phyloP scores from a whole-genome alignment of 2,113 vertebrate genomes.

The Oxygymnocypris stewartii region DNA sequence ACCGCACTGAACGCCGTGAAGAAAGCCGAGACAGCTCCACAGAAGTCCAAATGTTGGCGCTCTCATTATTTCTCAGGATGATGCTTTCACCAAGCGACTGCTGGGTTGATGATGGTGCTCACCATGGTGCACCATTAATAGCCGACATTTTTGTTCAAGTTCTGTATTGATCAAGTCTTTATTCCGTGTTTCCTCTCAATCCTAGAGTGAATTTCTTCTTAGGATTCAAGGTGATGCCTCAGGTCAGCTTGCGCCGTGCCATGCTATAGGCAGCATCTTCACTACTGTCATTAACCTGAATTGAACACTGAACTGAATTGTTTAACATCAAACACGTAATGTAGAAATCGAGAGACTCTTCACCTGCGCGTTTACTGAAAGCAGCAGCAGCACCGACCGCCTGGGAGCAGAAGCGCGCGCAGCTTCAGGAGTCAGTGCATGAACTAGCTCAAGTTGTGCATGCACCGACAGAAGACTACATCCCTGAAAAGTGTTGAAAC shows the following conservation, averaged over 20 bases:
- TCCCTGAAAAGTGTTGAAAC: conserved; percentile 57
- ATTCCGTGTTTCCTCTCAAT: background rate
- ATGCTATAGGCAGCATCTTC: background rate
- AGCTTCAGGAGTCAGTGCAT: conserved; percentile 45
- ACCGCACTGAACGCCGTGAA: conserved; percentile 83
- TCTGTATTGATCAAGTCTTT: background rate
- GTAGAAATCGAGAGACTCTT: background rate
- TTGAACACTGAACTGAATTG: background rate
- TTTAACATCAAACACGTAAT: background rate
- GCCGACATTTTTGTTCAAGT: background rate
- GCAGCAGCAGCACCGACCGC: background rate
- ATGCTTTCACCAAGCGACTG: conserved; percentile 41
- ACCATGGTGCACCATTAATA: conserved; percentile 38
- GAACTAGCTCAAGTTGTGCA: conserved; percentile 45
- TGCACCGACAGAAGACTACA: conserved; percentile 54
- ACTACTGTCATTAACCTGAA: background rate
- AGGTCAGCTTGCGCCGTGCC: background rate
- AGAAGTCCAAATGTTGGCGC: conserved; percentile 81
- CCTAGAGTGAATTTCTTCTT: background rate
- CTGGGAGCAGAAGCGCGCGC: background rate
- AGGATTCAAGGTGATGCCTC: conserved; percentile 9
- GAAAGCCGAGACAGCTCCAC: conserved; percentile 86
- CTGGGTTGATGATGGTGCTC: conserved; percentile 23
- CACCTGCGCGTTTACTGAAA: background rate
- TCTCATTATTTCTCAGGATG: conserved; percentile 74